Conservation (phyloP, 1,140 invertebrate species). For the Drosophila setifemur region DNA sequence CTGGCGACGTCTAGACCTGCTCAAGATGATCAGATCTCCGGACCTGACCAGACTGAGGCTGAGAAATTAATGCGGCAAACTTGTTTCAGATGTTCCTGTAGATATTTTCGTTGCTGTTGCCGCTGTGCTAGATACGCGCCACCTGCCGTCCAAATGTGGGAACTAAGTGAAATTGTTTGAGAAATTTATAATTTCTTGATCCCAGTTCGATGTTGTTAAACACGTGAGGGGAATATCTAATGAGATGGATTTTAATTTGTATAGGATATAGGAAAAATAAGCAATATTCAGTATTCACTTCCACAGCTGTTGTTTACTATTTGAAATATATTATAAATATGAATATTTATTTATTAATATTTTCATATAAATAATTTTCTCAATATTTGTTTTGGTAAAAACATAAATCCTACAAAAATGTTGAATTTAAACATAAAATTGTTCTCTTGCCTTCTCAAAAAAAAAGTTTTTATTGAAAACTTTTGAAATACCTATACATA, state of each 20-base stretch:
- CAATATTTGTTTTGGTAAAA: too few relatives aligned
- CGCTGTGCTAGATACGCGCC: constrained; percentile 38
- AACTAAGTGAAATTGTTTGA: constrained; percentile 22
- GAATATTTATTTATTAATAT: too few relatives aligned
- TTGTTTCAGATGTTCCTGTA: constrained; percentile 42
- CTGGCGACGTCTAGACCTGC: constrained; percentile 37
- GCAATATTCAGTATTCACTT: too few relatives aligned
- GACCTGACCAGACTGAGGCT: constrained; percentile 58
- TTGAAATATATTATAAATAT: too few relatives aligned
- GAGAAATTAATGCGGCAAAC: constrained; percentile 67
- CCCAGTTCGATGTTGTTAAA: constrained; percentile 16
- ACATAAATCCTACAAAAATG: too few relatives aligned
- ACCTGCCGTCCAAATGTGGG: constrained; percentile 55
- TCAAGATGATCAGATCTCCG: constrained; percentile 30
- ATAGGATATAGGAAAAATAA: background rate
- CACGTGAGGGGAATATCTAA: constrained; percentile 6
- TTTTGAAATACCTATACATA: too few relatives aligned
- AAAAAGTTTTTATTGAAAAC: background rate
- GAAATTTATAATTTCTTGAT: constrained; percentile 16
- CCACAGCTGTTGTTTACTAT: too few relatives aligned
- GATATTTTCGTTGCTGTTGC: too few relatives aligned
- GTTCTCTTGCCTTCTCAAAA: background rate
- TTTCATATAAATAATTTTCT: background rate
- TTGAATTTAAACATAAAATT: too few relatives aligned
- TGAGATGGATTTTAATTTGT: background rate